Evolutionary conservation across 2,797 vertebrate genomes (phyloP).

Genomic region (Tenualosa thibaudeaui): DNA sequence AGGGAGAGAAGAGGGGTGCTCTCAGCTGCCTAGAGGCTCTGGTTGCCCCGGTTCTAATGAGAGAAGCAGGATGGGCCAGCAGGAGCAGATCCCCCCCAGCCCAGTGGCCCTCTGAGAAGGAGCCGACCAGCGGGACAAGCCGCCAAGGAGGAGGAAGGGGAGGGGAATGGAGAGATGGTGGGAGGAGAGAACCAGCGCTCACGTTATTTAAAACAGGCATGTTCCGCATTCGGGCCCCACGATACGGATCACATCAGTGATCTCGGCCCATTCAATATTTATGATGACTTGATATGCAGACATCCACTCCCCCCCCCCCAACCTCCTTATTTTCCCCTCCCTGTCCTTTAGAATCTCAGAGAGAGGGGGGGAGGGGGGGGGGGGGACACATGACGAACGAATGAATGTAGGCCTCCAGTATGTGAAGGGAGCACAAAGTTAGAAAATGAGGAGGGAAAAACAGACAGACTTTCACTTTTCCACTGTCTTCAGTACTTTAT

Average conservation of each 20-base stretch:
- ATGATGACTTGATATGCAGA: conserved; percentile 36
- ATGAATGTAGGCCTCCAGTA: background rate
- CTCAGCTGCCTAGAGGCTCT: conserved; percentile 72
- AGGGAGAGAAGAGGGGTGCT: conserved; percentile 52
- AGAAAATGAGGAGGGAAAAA: background rate
- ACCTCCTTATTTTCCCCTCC: background rate
- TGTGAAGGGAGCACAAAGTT: background rate
- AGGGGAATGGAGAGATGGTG: conserved; percentile 10
- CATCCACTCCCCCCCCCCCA: background rate
- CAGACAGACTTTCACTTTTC: conserved; percentile 7
- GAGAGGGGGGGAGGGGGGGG: background rate
- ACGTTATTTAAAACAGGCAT: conserved; percentile 53
- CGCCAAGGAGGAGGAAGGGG: background rate
- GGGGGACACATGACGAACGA: background rate
- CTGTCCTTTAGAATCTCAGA: background rate
- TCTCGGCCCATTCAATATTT: conserved; percentile 51
- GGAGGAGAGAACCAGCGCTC: conserved; percentile 57
- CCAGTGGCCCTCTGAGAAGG: conserved; percentile 38
- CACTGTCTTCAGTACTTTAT: background rate
- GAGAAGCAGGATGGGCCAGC: conserved; percentile 70
- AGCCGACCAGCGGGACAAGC: background rate
- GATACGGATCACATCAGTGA: conserved; percentile 43
- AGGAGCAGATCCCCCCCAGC: conserved; percentile 33
- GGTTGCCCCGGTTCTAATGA: conserved; percentile 73
- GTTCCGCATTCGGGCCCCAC: conserved; percentile 44